Base-by-base conservation (phyloP, 2,797 vertebrate genomes). In the Sebastes oblongus region DNA sequence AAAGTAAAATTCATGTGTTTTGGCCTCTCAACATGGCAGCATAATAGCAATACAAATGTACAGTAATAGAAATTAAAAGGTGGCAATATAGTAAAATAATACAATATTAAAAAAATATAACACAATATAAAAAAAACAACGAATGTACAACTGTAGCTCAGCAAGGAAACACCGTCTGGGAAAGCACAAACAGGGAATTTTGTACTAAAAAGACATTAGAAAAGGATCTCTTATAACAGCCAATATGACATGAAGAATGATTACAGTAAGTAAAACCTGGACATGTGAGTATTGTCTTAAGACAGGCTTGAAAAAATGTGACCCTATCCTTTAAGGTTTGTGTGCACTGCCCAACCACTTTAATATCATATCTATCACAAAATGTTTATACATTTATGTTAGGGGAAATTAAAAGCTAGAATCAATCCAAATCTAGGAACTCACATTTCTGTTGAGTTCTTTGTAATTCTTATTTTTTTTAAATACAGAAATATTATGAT, bases 391-490 rank as follows among this genome's bases (percentile, higher is more conserved):
- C 25, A 25, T 25, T 25, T 25, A 39, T 34, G 36, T 64, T 52
- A 10, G 66, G 24, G 46, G 54, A 61, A 75, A 81, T 83, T n/a
- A 68, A 80, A 82, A 71, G n/a, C 55, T 76, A 54, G 6, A 77
- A 32, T 70, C n/a, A 16, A n/a, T 84, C 60, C 62, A 82, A 78
- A 78, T 73, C 16, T 62, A 86, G 58, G 29, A 75, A 54, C 73
- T 83, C 36, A 55, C 10, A 73, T 84, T 60, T 81, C 12, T 69
- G 29, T 77, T 52, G 25, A 60, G 73, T 66, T 60, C 22, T 54
- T 54, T 50, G 34, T 8, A 25, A 8, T 18, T 61, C 2, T 65
- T 52, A 56, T 24, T 55, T 72, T 76, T 68, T 82, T 67, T 58
- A 52, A 72, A 78, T 60, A 73, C 13, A 74, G 24, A 46, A 70